Conservation (phyloP, 2,888 invertebrate species). For the Caenorhabditis zanzibari region DNA sequence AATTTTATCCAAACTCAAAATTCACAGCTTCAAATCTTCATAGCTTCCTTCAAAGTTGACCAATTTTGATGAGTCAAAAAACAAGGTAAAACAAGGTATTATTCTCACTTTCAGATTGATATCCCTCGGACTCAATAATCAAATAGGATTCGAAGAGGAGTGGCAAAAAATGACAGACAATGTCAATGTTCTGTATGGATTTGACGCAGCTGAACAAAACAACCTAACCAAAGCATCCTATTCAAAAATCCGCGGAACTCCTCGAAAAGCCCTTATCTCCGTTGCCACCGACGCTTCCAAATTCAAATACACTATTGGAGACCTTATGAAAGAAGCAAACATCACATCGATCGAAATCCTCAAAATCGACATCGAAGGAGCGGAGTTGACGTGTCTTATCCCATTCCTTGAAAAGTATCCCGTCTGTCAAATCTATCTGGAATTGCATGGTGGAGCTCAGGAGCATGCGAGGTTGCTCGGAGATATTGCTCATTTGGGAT, state of each 20-base stretch:
- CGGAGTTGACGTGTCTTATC: slow-evolving; percentile 49
- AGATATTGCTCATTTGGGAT: slow-evolving; percentile 56
- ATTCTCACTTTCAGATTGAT: slow-evolving; percentile 52
- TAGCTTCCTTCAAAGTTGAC: too few species aligned
- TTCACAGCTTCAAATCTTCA: too few species aligned
- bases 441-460: slow-evolving; percentile 64
- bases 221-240: slow-evolving; percentile 14
- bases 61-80: too few species aligned
- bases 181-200: slow-evolving; percentile 41
- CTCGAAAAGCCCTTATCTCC: slow-evolving; percentile 33
- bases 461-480: slow-evolving; percentile 50
- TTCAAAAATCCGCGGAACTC: slow-evolving; percentile 34
- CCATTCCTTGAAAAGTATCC: slow-evolving; percentile 54
- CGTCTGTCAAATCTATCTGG: slow-evolving; percentile 67
- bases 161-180: slow-evolving; percentile 41
- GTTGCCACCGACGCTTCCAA: not conserved
- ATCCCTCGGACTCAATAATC: slow-evolving; percentile 60
- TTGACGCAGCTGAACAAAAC: slow-evolving; percentile 51
- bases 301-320: slow-evolving; percentile 23
- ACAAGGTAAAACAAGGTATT: too few species aligned
- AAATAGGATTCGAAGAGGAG: slow-evolving; percentile 48
- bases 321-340: slow-evolving; percentile 26
- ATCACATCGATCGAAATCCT: slow-evolving; percentile 43
- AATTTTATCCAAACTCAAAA: too few species aligned
- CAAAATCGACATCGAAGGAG: slow-evolving; percentile 65